Conservation (phyloP, 2,888 invertebrate genomes). For the Molorchus minor region DNA sequence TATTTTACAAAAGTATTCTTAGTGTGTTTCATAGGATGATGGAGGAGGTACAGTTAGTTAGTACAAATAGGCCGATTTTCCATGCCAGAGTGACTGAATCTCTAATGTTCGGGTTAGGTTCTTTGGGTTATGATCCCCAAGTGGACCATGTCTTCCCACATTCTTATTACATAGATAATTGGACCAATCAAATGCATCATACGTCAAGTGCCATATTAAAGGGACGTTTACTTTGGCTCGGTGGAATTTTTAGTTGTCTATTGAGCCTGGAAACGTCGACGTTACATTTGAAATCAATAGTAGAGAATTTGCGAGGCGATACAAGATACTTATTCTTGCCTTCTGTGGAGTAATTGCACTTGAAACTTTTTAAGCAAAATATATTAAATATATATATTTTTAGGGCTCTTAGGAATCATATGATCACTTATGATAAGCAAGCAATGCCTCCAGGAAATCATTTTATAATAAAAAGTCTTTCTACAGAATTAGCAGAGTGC, state of each 20-base stretch:
- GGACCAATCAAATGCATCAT: conserved; percentile 35
- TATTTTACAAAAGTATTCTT: conserved; percentile 39
- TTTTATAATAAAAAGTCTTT: conserved; percentile 28
- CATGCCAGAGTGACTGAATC: conserved; percentile 41
- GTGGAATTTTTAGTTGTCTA: conserved; percentile 38
- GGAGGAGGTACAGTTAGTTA: conserved; percentile 31
- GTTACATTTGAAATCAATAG: conserved; percentile 36
- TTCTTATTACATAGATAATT: conserved; percentile 38
- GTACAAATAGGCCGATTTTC: conserved; percentile 32
- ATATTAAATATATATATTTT: conserved; percentile 21
- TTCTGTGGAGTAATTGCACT: conserved; percentile 41
- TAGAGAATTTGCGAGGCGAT: conserved; percentile 30
- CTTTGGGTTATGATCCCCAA: conserved; percentile 27
- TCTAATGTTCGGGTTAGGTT: conserved; percentile 44
- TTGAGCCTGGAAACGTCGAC: conserved; percentile 34
- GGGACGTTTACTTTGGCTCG: conserved; percentile 40
- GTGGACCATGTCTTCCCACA: conserved; percentile 30
- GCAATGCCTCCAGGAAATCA: conserved; percentile 32
- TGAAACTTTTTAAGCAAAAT: too few species aligned
- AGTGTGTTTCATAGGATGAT: conserved; percentile 40
- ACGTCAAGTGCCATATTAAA: conserved; percentile 22
- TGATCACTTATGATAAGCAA: conserved; percentile 26
- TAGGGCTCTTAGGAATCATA: conserved; percentile 41
- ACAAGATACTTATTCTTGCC: conserved; percentile 34
- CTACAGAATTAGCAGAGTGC: conserved; percentile 33